Base-by-base conservation (phyloP, 2,113 vertebrate genomes). In the Anarhynchus alexandrinus region DNA sequence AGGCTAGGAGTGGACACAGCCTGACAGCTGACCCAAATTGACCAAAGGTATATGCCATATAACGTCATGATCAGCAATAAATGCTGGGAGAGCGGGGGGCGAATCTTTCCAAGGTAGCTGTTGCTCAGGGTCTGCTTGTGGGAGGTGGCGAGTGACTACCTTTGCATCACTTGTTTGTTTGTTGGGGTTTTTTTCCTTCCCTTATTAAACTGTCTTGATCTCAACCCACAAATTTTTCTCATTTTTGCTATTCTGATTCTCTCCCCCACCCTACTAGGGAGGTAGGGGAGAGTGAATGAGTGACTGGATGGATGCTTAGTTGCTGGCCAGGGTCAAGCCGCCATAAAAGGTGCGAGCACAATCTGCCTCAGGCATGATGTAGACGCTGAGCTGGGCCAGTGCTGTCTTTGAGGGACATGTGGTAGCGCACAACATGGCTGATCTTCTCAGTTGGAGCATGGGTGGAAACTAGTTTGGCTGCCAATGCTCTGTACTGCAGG, bases 11-110 rank as follows among this genome's bases (percentile, higher is more conserved):
- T 1, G 4, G 26, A 77, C 51, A 66, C 1, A 54, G 23, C 5
- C 27, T 34, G 11, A 20, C 4, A 13, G 12, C 2, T 86, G 29
- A 86, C 5, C 12, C 15, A 61, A 42, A 73, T 19, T 52, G 9
- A 34, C n/a, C 45, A 49, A 38, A 77, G 21, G 5, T 57, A 7
- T 42, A 16, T 29, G 11, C 7, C 11, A 4, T 20, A 6, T 3
- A 52, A 62, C 16, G 21, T 34, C 32, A 43, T 32, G 16, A 3
- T 71, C 11, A 71, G 30, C 32, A 76, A 55, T 52, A 82, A 40
- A 74, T 38, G 0, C 6, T 66, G 59, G 5, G 22, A 11, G 43
- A 17, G 6, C 16, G 6, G 15, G 7, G 18, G 2, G 15, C 1
- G 11, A 7, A 59, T 27, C 5, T 73, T 79, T 54, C 27, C 11